These are phyloP conservation scores for Pseudococcus viburni DNA, from an alignment of 2,888 invertebrate species.

Conservation along the genomic window DNA sequence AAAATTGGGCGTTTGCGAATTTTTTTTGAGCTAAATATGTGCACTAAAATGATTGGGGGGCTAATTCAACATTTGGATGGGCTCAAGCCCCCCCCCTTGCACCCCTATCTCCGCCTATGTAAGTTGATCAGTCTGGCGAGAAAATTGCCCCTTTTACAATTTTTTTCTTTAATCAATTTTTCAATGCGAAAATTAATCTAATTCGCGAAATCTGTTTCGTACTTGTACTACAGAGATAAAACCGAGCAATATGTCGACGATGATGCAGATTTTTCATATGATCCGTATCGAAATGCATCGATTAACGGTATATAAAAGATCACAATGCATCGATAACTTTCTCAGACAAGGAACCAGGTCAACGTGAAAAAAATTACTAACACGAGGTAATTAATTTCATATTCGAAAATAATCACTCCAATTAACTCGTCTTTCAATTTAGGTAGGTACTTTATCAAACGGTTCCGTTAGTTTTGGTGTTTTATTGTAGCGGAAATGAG, in stretches of 20 bases:
- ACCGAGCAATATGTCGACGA: neutral
- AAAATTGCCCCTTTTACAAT: no score
- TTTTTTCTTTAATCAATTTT: no score
- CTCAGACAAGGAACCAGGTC: constrained; percentile 7
- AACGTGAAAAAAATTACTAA: neutral
- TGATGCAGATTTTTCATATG: constrained; percentile 2
- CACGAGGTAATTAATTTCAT: neutral
- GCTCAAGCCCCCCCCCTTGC: no score
- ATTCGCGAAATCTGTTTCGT: neutral
- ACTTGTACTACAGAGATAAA: neutral
- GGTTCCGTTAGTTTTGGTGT: neutral
- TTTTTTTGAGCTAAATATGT: no score
- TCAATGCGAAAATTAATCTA: neutral
- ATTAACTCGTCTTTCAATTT: neutral
- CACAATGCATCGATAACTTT: neutral
- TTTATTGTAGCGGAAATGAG: neutral
- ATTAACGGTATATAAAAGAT: neutral
- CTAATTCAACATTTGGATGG: no score
- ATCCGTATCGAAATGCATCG: constrained; percentile 5
- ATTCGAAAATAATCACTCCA: neutral
- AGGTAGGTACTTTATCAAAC: neutral
- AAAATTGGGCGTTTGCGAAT: no score
- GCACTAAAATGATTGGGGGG: no score
- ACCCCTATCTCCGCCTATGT: no score
- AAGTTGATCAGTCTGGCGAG: no score